These are phyloP conservation scores for Trissolcus japonicus DNA, from an alignment of 2,888 invertebrate species.

Conservation along the genomic window DNA sequence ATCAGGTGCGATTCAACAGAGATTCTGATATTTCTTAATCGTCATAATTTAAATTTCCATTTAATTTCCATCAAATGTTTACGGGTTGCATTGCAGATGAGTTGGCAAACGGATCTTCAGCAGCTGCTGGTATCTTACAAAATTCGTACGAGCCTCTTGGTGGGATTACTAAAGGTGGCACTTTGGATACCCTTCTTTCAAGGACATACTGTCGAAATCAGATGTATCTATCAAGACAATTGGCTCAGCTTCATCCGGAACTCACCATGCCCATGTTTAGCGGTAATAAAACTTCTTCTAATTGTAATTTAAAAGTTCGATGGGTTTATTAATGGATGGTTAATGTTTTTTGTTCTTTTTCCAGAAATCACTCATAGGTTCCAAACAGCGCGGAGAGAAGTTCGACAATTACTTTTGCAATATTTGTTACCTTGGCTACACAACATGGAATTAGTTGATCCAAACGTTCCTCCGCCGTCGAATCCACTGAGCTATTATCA, in stretches of 20 bases:
- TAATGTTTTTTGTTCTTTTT: constrained; percentile 6
- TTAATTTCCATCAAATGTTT: constrained; percentile 1
- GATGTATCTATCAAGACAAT: constrained; percentile 92
- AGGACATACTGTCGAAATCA: constrained; percentile 95
- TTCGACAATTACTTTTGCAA: constrained; percentile 92
- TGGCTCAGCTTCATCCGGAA: constrained; percentile 96
- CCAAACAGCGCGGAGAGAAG: constrained; percentile 95
- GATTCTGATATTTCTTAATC: not conserved
- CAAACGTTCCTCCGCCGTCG: constrained; percentile 92
- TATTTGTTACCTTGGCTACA: constrained; percentile 98
- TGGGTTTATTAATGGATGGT: not conserved
- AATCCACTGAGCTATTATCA: constrained; percentile 90
- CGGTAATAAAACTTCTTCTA: constrained; percentile 79
- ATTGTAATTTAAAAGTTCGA: not conserved
- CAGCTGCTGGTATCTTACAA: constrained; percentile 58
- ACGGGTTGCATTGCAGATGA: constrained; percentile 59
- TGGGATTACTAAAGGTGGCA: constrained; percentile 78
- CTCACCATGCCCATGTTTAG: constrained; percentile 99
- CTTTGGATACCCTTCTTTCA: constrained; percentile 90
- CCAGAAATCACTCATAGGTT: constrained; percentile 97
- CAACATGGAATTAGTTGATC: constrained; percentile 98
- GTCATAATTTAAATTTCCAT: too few species aligned
- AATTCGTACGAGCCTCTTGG: constrained; percentile 55
- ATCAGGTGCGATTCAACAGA: constrained; percentile 18
- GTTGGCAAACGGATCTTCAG: constrained; percentile 61